Evolutionary conservation across 2,113 vertebrate genomes (phyloP).

Genomic region (Bucco capensis): DNA sequence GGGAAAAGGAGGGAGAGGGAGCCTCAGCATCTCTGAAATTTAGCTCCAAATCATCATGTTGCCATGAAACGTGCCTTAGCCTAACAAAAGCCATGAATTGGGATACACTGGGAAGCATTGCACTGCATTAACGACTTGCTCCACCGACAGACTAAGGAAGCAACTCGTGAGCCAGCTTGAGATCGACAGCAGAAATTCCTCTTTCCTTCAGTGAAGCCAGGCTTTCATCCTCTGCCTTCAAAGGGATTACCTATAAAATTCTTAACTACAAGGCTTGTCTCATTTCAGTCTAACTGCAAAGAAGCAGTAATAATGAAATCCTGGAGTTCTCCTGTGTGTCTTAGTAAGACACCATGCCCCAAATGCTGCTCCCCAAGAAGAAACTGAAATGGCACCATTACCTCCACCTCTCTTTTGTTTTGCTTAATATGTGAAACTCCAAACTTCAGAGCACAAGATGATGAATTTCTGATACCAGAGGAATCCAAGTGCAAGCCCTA

Average conservation of each 20-base stretch:
- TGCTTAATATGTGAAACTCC: neutral
- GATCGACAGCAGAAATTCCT: constrained; percentile 44
- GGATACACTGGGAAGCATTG: neutral
- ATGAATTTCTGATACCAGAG: neutral
- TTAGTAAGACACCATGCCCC: neutral
- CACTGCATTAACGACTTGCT: neutral
- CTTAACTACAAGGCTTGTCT: neutral
- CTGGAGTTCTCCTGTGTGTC: neutral
- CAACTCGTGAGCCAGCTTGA: neutral
- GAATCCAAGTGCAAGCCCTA: neutral
- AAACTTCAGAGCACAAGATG: neutral
- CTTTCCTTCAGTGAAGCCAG: constrained; percentile 11
- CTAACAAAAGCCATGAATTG: constrained; percentile 29
- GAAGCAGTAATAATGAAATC: neutral
- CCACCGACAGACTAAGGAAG: neutral
- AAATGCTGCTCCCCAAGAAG: neutral
- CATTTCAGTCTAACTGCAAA: neutral
- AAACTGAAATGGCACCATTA: neutral
- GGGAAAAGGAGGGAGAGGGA: neutral
- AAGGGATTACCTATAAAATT: constrained; percentile 31
- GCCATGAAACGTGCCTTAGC: constrained; percentile 24
- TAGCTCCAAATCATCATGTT: constrained; percentile 16
- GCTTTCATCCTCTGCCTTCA: constrained; percentile 48
- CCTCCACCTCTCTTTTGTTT: neutral
- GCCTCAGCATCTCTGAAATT: constrained; percentile 3